These are phyloP conservation scores for Homalodisca vitripennis DNA, from an alignment of 1,140 invertebrate genomes.

Conservation along the genomic window DNA sequence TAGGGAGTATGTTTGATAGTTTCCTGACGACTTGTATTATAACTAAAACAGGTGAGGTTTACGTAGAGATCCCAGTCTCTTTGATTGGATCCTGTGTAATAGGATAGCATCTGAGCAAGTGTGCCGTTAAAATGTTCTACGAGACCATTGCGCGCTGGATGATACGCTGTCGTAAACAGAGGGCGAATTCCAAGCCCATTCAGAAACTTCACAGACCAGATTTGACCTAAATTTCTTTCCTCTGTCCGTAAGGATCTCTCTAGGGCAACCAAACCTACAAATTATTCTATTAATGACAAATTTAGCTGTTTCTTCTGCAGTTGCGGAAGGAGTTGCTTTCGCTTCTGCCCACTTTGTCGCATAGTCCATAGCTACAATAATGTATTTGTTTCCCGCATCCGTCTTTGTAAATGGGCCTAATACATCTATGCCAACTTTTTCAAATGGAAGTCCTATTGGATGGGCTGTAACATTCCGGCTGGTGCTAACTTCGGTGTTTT, in stretches of 20 bases:
- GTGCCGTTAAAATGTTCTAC: neutral
- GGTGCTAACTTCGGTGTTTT: no score
- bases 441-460: no score
- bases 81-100: neutral
- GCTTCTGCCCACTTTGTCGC: no score
- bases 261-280: neutral
- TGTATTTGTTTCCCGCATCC: no score
- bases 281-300: slow-evolving; percentile 3
- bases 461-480: no score
- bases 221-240: neutral
- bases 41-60: neutral
- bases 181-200: neutral
- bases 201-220: neutral
- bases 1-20: neutral
- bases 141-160: neutral
- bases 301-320: neutral
- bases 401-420: no score
- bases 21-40: neutral
- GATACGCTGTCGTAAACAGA: neutral
- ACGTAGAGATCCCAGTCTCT: slow-evolving; percentile 10
- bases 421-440: no score
- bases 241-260: neutral
- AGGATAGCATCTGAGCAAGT: slow-evolving; percentile 1
- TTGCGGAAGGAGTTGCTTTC: no score
- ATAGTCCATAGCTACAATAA: no score